A percentile compares a stretch with the other conserved stretches of the same genome.
Evolutionary conservation across 2,888 invertebrate genomes (phyloP).

Genomic region (Pachymerium ferrugineum): DNA sequence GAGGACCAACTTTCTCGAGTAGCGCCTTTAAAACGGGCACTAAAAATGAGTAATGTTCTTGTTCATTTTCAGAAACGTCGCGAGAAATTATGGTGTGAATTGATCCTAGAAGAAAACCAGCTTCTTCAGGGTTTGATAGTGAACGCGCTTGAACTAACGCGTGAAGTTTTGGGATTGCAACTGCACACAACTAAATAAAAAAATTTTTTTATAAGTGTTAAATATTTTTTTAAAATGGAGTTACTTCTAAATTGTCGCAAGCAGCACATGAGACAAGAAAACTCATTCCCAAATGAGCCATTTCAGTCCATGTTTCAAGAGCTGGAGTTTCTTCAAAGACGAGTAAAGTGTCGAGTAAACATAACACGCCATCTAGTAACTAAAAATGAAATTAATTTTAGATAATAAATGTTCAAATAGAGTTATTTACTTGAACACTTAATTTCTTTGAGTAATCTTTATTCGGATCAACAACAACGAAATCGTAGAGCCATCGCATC

Average conservation of each 20-base stretch:
- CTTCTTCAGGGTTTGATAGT: conserved; percentile 54
- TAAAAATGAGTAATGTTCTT: conserved; percentile 57
- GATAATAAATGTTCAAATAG: not conserved
- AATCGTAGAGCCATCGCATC: conserved; percentile 56
- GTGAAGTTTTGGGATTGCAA: conserved; percentile 58
- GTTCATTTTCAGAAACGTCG: conserved; percentile 42
- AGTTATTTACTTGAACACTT: conserved; percentile 41
- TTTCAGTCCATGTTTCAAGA: conserved; percentile 54
- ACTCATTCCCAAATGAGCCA: conserved; percentile 52
- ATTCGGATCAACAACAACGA: conserved; percentile 54
- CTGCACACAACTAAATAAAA: conserved; percentile 52
- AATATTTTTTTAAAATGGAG: not conserved
- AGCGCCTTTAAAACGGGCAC: conserved; percentile 60
- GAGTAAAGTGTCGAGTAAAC: conserved; percentile 54
- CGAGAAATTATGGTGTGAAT: conserved; percentile 43
- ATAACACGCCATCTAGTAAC: conserved; percentile 56
- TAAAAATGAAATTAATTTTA: conserved; percentile 44
- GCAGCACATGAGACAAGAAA: conserved; percentile 45
- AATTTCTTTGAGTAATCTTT: conserved; percentile 53
- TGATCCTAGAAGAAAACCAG: conserved; percentile 51
- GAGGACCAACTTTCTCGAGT: conserved; percentile 52
- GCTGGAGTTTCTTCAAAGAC: conserved; percentile 54
- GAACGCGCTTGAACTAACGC: conserved; percentile 56
- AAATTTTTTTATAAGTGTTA: not conserved
- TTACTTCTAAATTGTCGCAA: conserved; percentile 44